phyloP scores from a whole-genome alignment of 1,140 invertebrate genomes.

The Leguminivora glycinivorella region DNA sequence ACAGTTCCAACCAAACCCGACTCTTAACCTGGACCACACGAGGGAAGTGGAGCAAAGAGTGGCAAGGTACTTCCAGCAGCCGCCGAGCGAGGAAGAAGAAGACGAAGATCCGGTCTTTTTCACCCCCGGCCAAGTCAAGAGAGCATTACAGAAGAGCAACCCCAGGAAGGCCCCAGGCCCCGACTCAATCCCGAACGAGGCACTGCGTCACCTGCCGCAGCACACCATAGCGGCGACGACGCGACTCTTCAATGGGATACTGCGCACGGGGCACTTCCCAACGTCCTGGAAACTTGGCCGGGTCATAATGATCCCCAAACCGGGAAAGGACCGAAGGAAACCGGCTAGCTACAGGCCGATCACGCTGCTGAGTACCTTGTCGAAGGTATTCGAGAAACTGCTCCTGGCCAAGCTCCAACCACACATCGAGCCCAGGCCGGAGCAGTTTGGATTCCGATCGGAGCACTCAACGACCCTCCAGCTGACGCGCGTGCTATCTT shows the following conservation, averaged over 20 bases:
- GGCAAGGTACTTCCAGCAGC: conserved; percentile 18
- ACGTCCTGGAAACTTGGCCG: too few species aligned
- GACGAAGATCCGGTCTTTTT: conserved; percentile 34
- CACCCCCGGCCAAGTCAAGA: conserved; percentile 29
- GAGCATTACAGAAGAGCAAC: background rate
- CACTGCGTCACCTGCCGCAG: background rate
- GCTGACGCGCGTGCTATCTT: conserved; percentile 30
- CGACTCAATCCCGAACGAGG: background rate
- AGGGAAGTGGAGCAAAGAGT: conserved; percentile 4
- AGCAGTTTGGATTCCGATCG: conserved; percentile 53
- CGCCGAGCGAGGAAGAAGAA: conserved; percentile 30
- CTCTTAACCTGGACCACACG: conserved; percentile 1
- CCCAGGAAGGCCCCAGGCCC: conserved; percentile 38
- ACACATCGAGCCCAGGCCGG: conserved; percentile 18
- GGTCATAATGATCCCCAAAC: too few species aligned
- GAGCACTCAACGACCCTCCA: conserved; percentile 42
- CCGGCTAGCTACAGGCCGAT: background rate
- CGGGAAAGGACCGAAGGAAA: too few species aligned
- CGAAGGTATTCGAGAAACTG: conserved; percentile 1
- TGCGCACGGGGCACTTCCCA: too few species aligned
- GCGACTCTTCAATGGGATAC: too few species aligned
- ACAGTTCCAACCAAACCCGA: conserved; percentile 38
- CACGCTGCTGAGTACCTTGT: background rate
- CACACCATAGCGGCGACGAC: too few species aligned
- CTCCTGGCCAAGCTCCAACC: background rate